Conservation (phyloP, 2,113 vertebrate species). For the Labrus mixtus region DNA sequence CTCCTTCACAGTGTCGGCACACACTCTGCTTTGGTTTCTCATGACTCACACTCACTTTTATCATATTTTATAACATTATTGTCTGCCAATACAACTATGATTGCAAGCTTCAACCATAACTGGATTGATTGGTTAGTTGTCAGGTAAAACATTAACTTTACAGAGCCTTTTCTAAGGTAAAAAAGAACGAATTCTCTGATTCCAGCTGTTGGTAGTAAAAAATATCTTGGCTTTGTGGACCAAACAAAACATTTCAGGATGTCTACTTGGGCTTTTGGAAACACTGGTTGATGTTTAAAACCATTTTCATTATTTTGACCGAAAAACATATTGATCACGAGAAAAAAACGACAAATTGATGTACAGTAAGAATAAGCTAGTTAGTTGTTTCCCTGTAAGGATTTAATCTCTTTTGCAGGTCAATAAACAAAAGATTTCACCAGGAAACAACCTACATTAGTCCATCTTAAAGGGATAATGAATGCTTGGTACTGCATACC, state of each 20-base stretch:
- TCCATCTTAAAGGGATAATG: neutral
- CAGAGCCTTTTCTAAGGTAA: too few relatives aligned
- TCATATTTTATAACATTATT: neutral
- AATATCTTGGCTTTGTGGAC: neutral
- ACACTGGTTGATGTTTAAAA: neutral
- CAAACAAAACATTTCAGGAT: neutral
- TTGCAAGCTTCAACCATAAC: too few relatives aligned
- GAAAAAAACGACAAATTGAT: neutral
- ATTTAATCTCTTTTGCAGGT: neutral
- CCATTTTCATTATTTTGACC: neutral
- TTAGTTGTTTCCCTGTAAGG: too few relatives aligned
- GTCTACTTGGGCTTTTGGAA: too few relatives aligned
- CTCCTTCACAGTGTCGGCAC: slow-evolving; percentile 43
- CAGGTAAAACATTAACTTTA: too few relatives aligned
- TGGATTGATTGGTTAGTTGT: too few relatives aligned
- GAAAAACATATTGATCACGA: neutral
- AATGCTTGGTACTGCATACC: neutral
- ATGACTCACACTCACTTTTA: slow-evolving; percentile 30
- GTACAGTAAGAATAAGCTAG: too few relatives aligned
- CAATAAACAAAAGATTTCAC: neutral
- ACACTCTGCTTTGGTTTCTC: slow-evolving; percentile 30
- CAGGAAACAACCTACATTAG: too few relatives aligned
- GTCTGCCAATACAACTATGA: neutral
- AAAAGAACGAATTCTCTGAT: too few relatives aligned
- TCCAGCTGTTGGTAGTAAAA: too few relatives aligned